These are phyloP conservation scores for Drosophila bipectinata DNA, from an alignment of 1,140 invertebrate genomes.

Conservation along the genomic window DNA sequence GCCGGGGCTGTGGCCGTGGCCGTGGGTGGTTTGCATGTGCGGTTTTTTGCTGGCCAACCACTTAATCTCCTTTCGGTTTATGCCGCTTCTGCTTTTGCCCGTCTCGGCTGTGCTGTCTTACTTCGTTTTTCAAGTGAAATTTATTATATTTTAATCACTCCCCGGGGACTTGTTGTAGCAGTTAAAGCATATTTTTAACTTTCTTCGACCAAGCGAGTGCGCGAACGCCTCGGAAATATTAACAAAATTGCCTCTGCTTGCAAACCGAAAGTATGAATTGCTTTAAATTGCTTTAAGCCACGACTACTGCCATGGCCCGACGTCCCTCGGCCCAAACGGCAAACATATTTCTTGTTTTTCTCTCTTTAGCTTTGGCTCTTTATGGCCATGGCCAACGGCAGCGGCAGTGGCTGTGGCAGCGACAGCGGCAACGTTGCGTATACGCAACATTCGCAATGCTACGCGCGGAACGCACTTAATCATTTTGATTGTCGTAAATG, in stretches of 20 bases:
- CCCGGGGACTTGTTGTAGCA: slow-evolving; percentile 74
- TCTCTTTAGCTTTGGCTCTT: slow-evolving; percentile 39
- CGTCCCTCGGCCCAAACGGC: slow-evolving; percentile 3
- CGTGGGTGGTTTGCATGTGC: slow-evolving; percentile 67
- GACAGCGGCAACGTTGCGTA: slow-evolving; percentile 38
- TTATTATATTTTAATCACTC: slow-evolving; percentile 83
- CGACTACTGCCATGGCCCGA: slow-evolving; percentile 7
- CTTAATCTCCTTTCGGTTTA: slow-evolving; percentile 77
- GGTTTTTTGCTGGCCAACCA: slow-evolving; percentile 76
- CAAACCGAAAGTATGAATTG: slow-evolving; percentile 19
- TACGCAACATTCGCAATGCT: slow-evolving; percentile 50
- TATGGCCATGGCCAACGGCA: slow-evolving; percentile 29
- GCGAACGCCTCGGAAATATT: slow-evolving; percentile 41
- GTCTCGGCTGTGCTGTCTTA: slow-evolving; percentile 40
- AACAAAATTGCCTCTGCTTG: slow-evolving; percentile 35
- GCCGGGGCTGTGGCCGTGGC: background rate
- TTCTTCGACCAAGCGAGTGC: slow-evolving; percentile 1
- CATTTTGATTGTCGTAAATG: slow-evolving; percentile 82
- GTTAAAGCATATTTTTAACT: slow-evolving; percentile 70
- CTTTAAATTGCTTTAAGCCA: slow-evolving; percentile 76
- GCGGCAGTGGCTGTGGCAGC: background rate
- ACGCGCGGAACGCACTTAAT: slow-evolving; percentile 65
- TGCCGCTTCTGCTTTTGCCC: slow-evolving; percentile 36
- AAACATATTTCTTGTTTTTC: slow-evolving; percentile 63
- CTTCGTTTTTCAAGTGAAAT: slow-evolving; percentile 77